Conservation (phyloP, 1,140 invertebrate species). For the Lepidotrigona ventralis region DNA sequence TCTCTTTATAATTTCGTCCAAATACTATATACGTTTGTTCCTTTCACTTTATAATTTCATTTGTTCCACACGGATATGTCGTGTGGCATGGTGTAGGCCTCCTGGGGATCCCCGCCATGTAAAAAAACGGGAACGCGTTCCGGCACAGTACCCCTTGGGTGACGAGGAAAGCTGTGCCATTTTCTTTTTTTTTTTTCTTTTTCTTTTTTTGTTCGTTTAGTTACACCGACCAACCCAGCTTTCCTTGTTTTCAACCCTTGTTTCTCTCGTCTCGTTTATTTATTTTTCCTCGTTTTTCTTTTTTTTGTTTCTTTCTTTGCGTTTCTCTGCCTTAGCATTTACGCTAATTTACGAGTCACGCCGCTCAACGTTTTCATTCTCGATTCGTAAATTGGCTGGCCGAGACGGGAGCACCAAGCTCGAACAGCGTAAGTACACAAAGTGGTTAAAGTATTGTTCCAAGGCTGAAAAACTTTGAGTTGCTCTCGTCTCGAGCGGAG, state of each 20-base stretch:
- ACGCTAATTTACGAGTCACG: neutral
- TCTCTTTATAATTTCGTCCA: neutral
- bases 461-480: conserved; percentile 15
- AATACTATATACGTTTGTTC: neutral
- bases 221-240: neutral
- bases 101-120: conserved; percentile 81
- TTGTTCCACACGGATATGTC: conserved; percentile 53
- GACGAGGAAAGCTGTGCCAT: conserved; percentile 78
- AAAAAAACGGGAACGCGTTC: conserved; percentile 81
- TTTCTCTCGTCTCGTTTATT: neutral
- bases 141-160: conserved; percentile 79
- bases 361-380: too few species aligned
- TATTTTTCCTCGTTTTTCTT: neutral
- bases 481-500: conserved; percentile 7
- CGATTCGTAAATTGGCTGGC: conserved; percentile 8
- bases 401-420: neutral
- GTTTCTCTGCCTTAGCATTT: neutral
- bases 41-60: conserved; percentile 25
- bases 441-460: conserved; percentile 34
- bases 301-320: neutral
- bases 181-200: neutral
- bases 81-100: conserved; percentile 81
- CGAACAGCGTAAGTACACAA: conserved; percentile 11
- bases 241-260: neutral
- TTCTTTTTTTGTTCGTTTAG: neutral